Evolutionary conservation across 1,140 invertebrate genomes (phyloP), one percentile per base, ranked within the genome.

Genomic region (Tetramorium parvispinum): DNA sequence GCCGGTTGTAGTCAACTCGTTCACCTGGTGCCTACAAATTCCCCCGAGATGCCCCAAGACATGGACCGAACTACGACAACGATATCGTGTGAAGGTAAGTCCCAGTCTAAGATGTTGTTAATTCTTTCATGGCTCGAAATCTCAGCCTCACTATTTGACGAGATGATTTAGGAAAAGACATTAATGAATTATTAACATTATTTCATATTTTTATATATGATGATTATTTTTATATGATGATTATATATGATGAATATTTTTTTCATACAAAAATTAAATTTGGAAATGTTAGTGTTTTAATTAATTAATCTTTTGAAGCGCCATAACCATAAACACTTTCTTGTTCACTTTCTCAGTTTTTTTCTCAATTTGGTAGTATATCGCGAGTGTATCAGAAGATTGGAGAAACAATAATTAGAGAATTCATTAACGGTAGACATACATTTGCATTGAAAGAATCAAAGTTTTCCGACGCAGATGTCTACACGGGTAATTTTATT

Each of bases 11-110:
- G 96, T 97, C 21, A 95, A 96, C 49, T 96, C 96, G 0, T 96
- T 96, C 92, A 96, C 96, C 78, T 97, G 97, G 97, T 97, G 97
- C 90, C 93, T 97, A 87, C 95, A 96, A 81, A 95, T 97, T 88
- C 97, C 97, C 13, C 97, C 97, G 13, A 95, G 97, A 57, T 97
- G 97, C 88, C 96, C 96, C n/a, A 95, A 94, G 77, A 96, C 96
- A 86, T 96, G 94, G 77, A 96, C 96, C 21, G 96, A 96, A 93
- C 96, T 96, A 95, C 95, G 96, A 82, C 96, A 96, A 83, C 88
- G 92, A 4, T 92, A 91, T 70, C 91, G 92, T 27, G 59, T 90
- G 21, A 95, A 94, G 88, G 94, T 95, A 65, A 93, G 88, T 85
- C 13, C 0, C 21, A 3, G 7, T 24, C 13, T 16, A n/a, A 65